Conservation (phyloP, 2,888 invertebrate genomes). For the Alentia gelatinosa region DNA sequence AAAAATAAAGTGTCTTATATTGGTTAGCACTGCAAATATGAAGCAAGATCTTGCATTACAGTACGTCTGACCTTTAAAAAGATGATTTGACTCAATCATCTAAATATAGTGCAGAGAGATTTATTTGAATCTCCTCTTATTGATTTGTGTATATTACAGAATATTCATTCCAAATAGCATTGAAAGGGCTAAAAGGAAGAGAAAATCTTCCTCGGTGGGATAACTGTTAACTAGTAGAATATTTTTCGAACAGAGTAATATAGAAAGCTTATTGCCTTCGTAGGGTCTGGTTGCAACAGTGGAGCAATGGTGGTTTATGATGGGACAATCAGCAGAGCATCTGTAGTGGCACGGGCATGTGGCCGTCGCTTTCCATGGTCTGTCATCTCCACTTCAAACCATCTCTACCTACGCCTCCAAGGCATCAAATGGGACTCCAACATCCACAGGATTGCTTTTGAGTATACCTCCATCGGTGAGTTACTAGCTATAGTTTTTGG, state of each 20-base stretch:
- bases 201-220: not conserved
- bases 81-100: too few relatives aligned
- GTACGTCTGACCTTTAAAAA: too few relatives aligned
- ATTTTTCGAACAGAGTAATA: not conserved
- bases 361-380: constrained; percentile 24
- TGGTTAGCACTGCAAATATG: too few relatives aligned
- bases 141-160: too few relatives aligned
- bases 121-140: too few relatives aligned
- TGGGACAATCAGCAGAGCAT: not conserved
- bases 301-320: constrained; percentile 7
- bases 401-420: not conserved
- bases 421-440: not conserved
- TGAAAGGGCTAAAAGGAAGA: not conserved
- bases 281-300: not conserved
- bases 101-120: too few relatives aligned
- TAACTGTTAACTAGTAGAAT: not conserved
- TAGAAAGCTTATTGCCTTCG: not conserved
- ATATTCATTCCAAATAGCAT: too few relatives aligned
- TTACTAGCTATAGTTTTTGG: too few relatives aligned
- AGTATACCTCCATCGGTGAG: constrained; percentile 15
- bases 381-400: not conserved
- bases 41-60: too few relatives aligned
- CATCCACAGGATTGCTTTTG: not conserved
- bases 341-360: not conserved
- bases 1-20: too few relatives aligned